These are phyloP conservation scores for Choloepus hoffmanni DNA, from an alignment of 2,113 vertebrate species.

Conservation along the genomic window DNA sequence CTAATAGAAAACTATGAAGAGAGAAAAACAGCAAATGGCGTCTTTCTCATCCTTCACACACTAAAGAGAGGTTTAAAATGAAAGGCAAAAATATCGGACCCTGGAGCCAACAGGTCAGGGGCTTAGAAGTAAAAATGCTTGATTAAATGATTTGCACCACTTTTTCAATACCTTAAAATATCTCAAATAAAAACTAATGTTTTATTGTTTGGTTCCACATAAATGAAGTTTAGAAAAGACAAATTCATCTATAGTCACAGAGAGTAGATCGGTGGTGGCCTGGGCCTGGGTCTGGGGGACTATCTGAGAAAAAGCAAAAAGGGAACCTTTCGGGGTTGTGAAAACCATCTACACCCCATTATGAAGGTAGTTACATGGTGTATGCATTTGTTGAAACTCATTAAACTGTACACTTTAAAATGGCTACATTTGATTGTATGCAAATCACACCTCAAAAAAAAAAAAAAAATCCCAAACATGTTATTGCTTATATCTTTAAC, in stretches of 20 bases:
- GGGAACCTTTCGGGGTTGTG: background rate
- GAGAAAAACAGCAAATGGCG: background rate
- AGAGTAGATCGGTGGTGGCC: background rate
- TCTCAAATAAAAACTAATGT: background rate
- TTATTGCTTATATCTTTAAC: background rate
- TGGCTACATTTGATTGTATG: background rate
- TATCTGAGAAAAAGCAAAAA: background rate
- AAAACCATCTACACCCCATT: background rate
- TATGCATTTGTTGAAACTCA: background rate
- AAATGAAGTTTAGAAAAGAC: background rate
- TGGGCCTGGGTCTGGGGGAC: background rate
- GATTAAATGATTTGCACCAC: background rate
- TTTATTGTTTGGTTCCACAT: background rate
- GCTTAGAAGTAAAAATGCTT: background rate
- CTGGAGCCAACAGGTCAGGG: background rate
- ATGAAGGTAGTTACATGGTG: background rate
- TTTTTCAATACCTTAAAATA: background rate
- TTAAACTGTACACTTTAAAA: background rate
- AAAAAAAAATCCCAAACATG: background rate
- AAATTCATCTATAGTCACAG: background rate
- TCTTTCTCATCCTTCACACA: background rate
- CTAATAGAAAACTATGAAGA: conserved; percentile 8
- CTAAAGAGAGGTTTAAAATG: background rate
- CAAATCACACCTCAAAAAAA: background rate
- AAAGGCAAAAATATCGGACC: background rate